Conservation (phyloP, 2,113 vertebrate species). For the Indicator indicator region DNA sequence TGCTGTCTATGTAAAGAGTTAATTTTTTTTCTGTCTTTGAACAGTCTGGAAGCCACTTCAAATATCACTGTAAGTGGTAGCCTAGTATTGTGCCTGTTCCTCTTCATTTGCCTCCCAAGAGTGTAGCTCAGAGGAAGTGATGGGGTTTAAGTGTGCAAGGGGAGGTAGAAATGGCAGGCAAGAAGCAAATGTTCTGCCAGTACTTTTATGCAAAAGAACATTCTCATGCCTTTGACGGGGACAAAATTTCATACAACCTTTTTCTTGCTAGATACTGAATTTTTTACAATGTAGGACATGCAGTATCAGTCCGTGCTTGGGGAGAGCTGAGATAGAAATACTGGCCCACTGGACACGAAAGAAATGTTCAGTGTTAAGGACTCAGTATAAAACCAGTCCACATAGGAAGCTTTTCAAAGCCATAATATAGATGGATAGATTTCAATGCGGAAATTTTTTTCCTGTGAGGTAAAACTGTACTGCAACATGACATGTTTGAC, state of each 20-base stretch:
- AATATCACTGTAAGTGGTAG: neutral
- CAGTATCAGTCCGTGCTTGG: neutral
- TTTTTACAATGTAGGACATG: neutral
- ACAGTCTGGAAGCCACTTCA: conserved; percentile 3
- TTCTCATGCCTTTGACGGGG: neutral
- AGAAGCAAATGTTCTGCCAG: neutral
- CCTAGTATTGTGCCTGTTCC: neutral
- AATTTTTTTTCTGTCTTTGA: neutral
- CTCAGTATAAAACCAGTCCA: conserved; percentile 35
- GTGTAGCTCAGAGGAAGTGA: neutral
- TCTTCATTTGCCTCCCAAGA: neutral
- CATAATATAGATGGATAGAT: conserved; percentile 7
- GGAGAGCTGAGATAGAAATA: conserved; percentile 34
- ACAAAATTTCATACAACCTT: conserved; percentile 2
- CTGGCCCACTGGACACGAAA: neutral
- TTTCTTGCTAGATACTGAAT: neutral
- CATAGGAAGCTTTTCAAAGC: conserved; percentile 2
- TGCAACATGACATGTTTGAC: neutral
- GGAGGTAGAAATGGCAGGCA: neutral
- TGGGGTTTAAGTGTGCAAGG: neutral
- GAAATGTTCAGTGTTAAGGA: conserved; percentile 36
- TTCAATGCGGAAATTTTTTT: conserved; percentile 17
- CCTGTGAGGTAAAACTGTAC: neutral
- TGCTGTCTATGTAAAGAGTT: neutral
- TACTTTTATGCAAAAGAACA: neutral